Base-by-base conservation (phyloP, 2,888 invertebrate genomes). In the Melanostoma scalare region DNA sequence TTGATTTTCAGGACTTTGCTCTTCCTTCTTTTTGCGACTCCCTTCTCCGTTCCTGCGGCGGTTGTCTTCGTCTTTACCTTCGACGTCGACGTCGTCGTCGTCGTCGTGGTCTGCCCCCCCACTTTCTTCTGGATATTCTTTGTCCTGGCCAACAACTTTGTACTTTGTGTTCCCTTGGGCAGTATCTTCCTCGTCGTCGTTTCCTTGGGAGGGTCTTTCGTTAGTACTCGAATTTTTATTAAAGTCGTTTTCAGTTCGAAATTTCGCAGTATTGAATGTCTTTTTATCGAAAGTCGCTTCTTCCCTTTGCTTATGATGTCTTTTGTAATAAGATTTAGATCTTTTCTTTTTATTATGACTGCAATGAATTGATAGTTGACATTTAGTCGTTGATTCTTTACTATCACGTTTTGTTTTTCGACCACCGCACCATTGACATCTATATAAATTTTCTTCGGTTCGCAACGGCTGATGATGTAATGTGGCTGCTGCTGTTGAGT, bases 401-500 rank as follows among this genome's bases (percentile, higher is more conserved):
- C 10, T 35, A 60, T 71, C 75, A 65, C 63, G 65, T 40, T 42
- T 71, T 9, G 76, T 48, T 31, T 56, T 55, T n/a, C 44, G 60
- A 9, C 44, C 56, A n/a, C 69, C 53, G 31, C 63, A 77, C 58
- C 68, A 74, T 58, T 73, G 63, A 53, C 77, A 77, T 20, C 46
- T 44, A 6, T 52, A 65, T 10, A 9, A 4, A 6, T 55, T 20
- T 6, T 55, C 44, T n/a, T 67, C 61, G 3, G 50, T 20, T 20
- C 20, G 20, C 30, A 48, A 63, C 20, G 20, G 3, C 3, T 61
- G 44, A 4, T 60, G 31, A 10, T 60, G 42, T n/a, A 4, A 10
- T 55, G 55, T 58, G 6, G 9, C n/a, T 31, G 6, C 38, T 56
- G 46, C n/a, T 35, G 44, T 73, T 73, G 68, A 68, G 73, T 68